These are phyloP conservation scores for Synanceia verrucosa DNA, from an alignment of 2,797 vertebrate species.

Conservation along the genomic window DNA sequence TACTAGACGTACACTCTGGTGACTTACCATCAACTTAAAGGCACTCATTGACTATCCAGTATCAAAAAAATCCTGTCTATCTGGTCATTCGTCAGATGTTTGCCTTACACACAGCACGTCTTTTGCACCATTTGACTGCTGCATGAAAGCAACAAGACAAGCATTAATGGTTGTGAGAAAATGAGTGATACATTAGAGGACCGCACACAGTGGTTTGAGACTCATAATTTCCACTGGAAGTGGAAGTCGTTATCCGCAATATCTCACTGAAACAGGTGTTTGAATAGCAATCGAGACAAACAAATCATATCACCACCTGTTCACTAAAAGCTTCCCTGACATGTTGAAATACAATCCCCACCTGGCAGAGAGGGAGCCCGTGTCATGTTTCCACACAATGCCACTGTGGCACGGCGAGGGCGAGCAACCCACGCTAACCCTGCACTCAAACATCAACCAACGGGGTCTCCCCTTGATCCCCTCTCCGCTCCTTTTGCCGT, in stretches of 20 bases:
- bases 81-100: background rate
- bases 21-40: background rate
- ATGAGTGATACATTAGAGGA: background rate
- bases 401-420: conserved; percentile 40
- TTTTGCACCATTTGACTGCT: background rate
- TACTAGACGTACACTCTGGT: background rate
- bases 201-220: background rate
- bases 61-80: background rate
- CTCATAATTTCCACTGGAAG: background rate
- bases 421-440: conserved; percentile 45
- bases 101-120: background rate
- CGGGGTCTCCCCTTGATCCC: conserved; percentile 62
- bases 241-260: conserved; percentile 3
- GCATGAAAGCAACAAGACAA: conserved; percentile 6
- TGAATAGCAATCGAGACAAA: conserved; percentile 13
- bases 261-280: conserved; percentile 18
- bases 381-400: conserved; percentile 64
- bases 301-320: conserved; percentile 16
- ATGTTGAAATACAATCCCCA: conserved; percentile 58
- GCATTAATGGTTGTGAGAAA: background rate
- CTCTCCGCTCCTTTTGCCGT: conserved; percentile 68
- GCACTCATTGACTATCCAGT: background rate
- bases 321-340: conserved; percentile 41
- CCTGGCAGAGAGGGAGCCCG: conserved; percentile 56
- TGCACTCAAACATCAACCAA: conserved; percentile 69